Evolutionary conservation across 2,888 invertebrate species (phyloP).

Genomic region (Endomychus coccineus): DNA sequence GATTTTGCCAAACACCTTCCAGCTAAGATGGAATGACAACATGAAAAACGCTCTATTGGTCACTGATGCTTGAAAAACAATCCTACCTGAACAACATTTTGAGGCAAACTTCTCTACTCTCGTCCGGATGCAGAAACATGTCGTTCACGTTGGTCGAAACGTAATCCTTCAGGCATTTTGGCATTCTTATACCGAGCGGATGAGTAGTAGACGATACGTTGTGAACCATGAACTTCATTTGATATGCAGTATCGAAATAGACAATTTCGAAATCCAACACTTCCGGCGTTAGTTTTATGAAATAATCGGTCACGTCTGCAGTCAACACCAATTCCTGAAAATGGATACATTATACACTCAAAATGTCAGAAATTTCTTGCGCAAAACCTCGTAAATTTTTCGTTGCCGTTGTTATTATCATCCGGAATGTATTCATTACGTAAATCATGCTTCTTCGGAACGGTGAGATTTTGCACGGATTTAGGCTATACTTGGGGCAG

Average conservation of each 20-base stretch:
- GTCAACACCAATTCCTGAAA: conserved; percentile 19
- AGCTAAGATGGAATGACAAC: too few relatives aligned
- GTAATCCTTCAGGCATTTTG: conserved; percentile 21
- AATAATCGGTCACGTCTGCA: conserved; percentile 23
- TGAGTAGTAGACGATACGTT: conserved; percentile 21
- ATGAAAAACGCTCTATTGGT: too few relatives aligned
- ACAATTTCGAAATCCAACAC: conserved; percentile 27
- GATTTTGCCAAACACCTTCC: too few relatives aligned
- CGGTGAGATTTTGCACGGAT: too few relatives aligned
- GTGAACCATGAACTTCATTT: conserved; percentile 20
- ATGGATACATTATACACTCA: too few relatives aligned
- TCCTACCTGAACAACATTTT: not conserved
- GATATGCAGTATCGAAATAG: conserved; percentile 26
- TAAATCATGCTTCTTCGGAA: too few relatives aligned
- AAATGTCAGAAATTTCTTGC: too few relatives aligned
- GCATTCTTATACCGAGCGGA: conserved; percentile 22
- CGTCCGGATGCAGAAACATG: not conserved
- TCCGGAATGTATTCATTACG: too few relatives aligned
- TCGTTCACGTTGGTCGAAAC: conserved; percentile 17
- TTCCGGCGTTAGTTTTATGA: conserved; percentile 21
- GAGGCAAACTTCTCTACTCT: not conserved
- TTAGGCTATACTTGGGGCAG: too few relatives aligned
- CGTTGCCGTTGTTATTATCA: too few relatives aligned
- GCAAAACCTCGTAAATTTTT: too few relatives aligned
- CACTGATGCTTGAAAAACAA: too few relatives aligned